A percentile compares a stretch with the other conserved stretches of the same genome.
These are phyloP conservation scores for Scaptomyza flava DNA, from an alignment of 2,888 invertebrate genomes.

Conservation along the genomic window DNA sequence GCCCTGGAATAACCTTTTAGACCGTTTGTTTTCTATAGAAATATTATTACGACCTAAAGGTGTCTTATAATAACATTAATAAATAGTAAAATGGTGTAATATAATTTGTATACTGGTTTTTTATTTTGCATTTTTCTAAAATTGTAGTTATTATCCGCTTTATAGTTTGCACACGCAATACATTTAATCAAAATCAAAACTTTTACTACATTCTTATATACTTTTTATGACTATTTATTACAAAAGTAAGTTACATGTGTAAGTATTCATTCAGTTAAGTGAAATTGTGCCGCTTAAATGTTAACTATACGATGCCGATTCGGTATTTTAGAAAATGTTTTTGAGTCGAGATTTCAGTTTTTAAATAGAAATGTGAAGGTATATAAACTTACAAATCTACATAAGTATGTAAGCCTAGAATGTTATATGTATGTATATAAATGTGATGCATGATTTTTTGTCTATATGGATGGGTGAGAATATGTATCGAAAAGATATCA, in stretches of 20 bases:
- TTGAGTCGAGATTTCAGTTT: constrained; percentile 19
- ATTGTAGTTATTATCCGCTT: constrained; percentile 54
- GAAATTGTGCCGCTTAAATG: constrained; percentile 80
- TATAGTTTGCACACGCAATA: constrained; percentile 23
- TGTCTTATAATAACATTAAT: not conserved
- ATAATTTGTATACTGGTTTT: constrained; percentile 28
- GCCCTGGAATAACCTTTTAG: not conserved
- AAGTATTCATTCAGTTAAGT: constrained; percentile 67
- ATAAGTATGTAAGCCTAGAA: constrained; percentile 28
- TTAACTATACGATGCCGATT: constrained; percentile 69
- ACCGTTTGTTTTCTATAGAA: not conserved
- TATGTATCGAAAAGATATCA: constrained; percentile 10
- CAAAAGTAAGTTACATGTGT: constrained; percentile 19
- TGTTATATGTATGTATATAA: not conserved
- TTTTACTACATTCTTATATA: constrained; percentile 40
- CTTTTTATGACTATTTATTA: constrained; percentile 33
- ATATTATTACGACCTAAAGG: constrained; percentile 17
- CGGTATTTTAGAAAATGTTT: constrained; percentile 35
- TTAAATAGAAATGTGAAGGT: no score
- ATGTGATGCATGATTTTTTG: not conserved
- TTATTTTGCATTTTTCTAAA: constrained; percentile 38
- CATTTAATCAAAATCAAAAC: constrained; percentile 42
- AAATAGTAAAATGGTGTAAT: not conserved
- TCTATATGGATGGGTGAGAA: constrained; percentile 11
- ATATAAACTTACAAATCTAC: constrained; percentile 20